Conservation (phyloP, 1,140 invertebrate genomes). For the Drosophila mauritiana region DNA sequence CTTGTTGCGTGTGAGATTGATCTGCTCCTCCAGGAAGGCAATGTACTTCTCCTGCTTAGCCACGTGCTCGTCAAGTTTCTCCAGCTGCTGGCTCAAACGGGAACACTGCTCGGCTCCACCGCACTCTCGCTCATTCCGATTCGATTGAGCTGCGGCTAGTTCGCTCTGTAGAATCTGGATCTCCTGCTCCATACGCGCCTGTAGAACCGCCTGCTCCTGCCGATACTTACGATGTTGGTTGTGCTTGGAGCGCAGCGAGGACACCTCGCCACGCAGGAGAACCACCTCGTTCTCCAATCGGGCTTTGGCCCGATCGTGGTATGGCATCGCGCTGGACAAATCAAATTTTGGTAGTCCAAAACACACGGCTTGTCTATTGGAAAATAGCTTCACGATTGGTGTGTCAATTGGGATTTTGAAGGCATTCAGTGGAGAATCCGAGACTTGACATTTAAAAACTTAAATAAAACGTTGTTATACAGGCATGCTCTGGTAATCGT, state of each 20-base stretch:
- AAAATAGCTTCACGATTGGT: background rate
- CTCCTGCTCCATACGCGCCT: constrained; percentile 38
- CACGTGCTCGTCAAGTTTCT: constrained; percentile 20
- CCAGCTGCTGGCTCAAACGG: background rate
- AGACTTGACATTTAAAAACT: background rate
- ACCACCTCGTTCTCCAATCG: constrained; percentile 27
- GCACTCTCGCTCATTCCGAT: constrained; percentile 20
- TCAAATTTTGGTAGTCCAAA: constrained; percentile 6
- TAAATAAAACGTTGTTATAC: background rate
- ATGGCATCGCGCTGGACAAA: constrained; percentile 3
- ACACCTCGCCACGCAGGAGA: constrained; percentile 13
- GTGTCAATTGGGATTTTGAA: background rate
- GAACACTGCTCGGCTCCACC: constrained; percentile 7
- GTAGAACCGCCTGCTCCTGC: background rate
- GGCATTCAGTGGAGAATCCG: background rate
- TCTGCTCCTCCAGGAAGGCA: constrained; percentile 55
- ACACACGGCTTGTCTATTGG: background rate
- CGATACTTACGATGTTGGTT: background rate
- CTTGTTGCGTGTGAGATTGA: constrained; percentile 42
- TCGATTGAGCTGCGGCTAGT: constrained; percentile 1
- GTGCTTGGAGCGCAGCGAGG: background rate
- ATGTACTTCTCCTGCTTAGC: constrained; percentile 55
- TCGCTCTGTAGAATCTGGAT: constrained; percentile 29
- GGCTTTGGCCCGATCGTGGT: constrained; percentile 11
- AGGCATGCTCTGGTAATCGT: too few relatives aligned